phyloP scores from a whole-genome alignment of 2,113 vertebrate species.

The Corythornis cristatus region DNA sequence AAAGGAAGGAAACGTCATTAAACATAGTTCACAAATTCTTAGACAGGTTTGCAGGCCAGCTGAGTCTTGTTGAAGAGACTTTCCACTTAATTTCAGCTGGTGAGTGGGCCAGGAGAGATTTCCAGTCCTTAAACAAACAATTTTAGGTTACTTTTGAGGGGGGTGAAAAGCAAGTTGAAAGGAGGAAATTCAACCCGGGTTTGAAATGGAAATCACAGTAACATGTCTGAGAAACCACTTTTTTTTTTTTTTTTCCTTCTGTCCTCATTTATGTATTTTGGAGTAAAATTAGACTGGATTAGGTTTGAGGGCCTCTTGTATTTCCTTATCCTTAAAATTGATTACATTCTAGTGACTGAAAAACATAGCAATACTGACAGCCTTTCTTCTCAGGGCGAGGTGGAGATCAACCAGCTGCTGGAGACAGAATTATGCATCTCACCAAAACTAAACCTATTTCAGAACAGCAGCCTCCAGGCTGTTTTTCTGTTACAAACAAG shows the following conservation, averaged over 20 bases:
- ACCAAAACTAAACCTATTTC: conserved; percentile 5
- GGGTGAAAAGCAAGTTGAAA: conserved; percentile 25
- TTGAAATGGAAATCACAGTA: conserved; percentile 32
- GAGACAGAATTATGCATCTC: background rate
- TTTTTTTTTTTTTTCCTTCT: conserved; percentile 7
- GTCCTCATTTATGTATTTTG: background rate
- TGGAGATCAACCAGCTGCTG: conserved; percentile 53
- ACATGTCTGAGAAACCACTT: conserved; percentile 38
- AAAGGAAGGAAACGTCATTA: conserved; percentile 26
- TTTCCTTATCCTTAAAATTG: conserved; percentile 64
- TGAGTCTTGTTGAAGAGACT: conserved; percentile 53
- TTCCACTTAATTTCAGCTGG: conserved; percentile 56
- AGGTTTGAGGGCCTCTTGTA: conserved; percentile 7
- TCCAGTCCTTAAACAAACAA: conserved; percentile 48
- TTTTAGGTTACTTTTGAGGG: conserved; percentile 13
- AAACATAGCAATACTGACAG: conserved; percentile 48
- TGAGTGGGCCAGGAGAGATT: conserved; percentile 44
- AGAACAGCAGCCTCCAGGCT: background rate
- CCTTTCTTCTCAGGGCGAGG: conserved; percentile 34
- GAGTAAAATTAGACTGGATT: conserved; percentile 51
- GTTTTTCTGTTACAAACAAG: background rate
- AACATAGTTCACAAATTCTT: conserved; percentile 46
- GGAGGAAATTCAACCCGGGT: conserved; percentile 30
- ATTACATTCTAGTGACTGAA: conserved; percentile 58
- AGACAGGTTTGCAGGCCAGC: conserved; percentile 50